Conservation (phyloP, 2,888 invertebrate genomes). For the Coleophora flavipennella region DNA sequence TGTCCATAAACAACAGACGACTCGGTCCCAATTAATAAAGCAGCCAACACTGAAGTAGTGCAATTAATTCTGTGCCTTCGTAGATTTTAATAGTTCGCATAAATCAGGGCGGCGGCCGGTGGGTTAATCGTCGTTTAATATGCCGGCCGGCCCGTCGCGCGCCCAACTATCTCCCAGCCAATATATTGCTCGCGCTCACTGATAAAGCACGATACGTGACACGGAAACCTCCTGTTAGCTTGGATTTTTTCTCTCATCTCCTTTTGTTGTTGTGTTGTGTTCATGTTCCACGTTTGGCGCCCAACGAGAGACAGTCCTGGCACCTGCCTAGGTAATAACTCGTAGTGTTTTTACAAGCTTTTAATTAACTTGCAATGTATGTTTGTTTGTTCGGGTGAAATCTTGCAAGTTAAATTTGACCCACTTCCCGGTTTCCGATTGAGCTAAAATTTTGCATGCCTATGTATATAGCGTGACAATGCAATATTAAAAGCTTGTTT, state of each 20-base stretch:
- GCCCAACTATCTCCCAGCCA: slow-evolving; percentile 21
- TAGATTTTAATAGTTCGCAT: slow-evolving; percentile 72
- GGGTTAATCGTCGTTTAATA: slow-evolving; percentile 71
- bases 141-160: slow-evolving; percentile 52
- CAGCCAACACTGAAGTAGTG: slow-evolving; percentile 65
- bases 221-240: slow-evolving; percentile 22
- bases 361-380: too few species aligned
- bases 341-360: too few species aligned
- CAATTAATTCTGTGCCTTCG: slow-evolving; percentile 72
- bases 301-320: slow-evolving; percentile 17
- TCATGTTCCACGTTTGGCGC: slow-evolving; percentile 10
- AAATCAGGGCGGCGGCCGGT: slow-evolving; percentile 60
- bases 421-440: too few species aligned
- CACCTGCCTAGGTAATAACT: too few species aligned
- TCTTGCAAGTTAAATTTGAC: too few species aligned
- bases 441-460: too few species aligned
- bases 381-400: too few species aligned
- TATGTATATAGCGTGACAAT: too few species aligned
- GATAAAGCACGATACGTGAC: slow-evolving; percentile 41
- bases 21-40: slow-evolving; percentile 70
- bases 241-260: slow-evolving; percentile 23
- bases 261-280: slow-evolving; percentile 15
- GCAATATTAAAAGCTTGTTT: too few species aligned
- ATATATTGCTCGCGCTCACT: slow-evolving; percentile 29
- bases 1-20: slow-evolving; percentile 67